phyloP scores from a whole-genome alignment of 2,113 vertebrate genomes.

The Apodemus sylvaticus region DNA sequence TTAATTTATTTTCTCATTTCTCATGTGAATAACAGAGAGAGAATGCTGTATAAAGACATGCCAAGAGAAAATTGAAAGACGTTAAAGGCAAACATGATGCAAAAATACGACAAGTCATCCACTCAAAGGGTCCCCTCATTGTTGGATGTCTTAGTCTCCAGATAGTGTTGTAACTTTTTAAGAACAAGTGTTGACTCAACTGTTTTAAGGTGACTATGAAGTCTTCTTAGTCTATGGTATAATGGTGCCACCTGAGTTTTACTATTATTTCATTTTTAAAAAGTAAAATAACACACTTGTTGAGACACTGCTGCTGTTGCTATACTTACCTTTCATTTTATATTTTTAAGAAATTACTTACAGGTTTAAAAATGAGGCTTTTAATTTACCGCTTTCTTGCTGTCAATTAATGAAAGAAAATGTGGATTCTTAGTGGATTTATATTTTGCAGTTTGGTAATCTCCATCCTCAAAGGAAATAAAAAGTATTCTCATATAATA shows the following conservation, averaged over 20 bases:
- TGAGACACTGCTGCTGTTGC: background rate
- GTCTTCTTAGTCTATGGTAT: background rate
- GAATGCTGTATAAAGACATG: background rate
- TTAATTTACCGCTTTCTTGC: background rate
- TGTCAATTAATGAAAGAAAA: background rate
- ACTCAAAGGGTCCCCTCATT: background rate
- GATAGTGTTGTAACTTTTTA: constrained; percentile 18
- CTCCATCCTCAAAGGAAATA: background rate
- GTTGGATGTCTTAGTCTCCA: background rate
- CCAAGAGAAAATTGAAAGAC: background rate
- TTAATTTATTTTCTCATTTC: background rate
- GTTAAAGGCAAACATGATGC: background rate
- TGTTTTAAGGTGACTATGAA: background rate
- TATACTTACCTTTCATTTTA: background rate
- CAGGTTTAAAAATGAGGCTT: background rate
- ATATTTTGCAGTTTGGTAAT: background rate
- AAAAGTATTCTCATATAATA: background rate
- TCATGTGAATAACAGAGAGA: background rate
- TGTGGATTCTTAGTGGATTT: background rate
- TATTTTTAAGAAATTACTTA: background rate
- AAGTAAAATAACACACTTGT: background rate
- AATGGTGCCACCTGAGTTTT: background rate
- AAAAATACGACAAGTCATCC: background rate
- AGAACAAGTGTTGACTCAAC: background rate
- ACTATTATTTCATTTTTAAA: background rate